A percentile compares a stretch with the other conserved stretches of the same genome.
Evolutionary conservation across 2,797 vertebrate species (phyloP).

Genomic region (Ceryle rudis): DNA sequence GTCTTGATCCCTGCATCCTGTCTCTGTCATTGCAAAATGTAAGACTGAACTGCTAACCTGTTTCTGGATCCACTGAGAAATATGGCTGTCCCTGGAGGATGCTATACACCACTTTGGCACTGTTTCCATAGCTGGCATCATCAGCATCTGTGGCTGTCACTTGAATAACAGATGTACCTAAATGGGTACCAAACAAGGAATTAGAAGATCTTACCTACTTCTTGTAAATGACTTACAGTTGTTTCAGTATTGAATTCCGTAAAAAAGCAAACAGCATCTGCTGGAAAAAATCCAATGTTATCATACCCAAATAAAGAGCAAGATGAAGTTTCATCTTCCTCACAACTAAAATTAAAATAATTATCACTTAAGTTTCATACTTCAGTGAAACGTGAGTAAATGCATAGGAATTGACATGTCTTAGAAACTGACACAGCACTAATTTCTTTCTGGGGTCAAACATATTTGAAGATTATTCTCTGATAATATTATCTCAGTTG

Average conservation of each 20-base stretch:
- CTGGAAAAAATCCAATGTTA: neutral
- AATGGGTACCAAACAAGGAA: constrained; percentile 22
- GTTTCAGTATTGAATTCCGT: neutral
- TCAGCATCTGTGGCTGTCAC: constrained; percentile 94
- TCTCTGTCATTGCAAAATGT: neutral
- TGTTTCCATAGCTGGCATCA: constrained; percentile 94
- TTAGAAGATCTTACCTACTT: neutral
- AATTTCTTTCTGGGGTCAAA: neutral
- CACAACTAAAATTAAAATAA: neutral
- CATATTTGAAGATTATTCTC: neutral
- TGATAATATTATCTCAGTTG: neutral
- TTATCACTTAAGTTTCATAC: neutral
- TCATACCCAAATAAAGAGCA: neutral
- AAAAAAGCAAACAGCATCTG: neutral
- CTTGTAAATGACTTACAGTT: neutral
- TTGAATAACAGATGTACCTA: constrained; percentile 92
- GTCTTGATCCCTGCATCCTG: neutral
- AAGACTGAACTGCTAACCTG: constrained; percentile 78
- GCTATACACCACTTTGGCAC: constrained; percentile 95
- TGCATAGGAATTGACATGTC: rapidly evolving
- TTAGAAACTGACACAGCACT: neutral
- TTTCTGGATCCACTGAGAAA: constrained; percentile 96
- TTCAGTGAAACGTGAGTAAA: neutral
- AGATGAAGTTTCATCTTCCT: neutral
- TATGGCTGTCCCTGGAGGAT: constrained; percentile 96